A percentile compares a stretch with the other conserved stretches of the same genome.
These are phyloP conservation scores for Caenorhabditis latens DNA, from an alignment of 1,140 invertebrate genomes.

Conservation along the genomic window DNA sequence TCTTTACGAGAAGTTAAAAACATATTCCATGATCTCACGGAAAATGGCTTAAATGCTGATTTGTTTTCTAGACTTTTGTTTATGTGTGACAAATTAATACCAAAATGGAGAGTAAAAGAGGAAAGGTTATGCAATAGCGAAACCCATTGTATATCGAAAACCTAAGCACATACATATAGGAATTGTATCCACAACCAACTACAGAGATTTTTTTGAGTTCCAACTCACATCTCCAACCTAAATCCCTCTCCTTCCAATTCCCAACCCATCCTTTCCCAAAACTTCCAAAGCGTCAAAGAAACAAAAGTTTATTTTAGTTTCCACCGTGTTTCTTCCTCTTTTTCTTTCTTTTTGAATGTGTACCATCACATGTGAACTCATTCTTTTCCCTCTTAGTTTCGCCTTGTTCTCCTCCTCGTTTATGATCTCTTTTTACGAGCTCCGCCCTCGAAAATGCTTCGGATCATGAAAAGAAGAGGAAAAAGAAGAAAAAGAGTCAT, in stretches of 20 bases:
- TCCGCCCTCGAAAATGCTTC: conserved; percentile 36
- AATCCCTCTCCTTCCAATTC: neutral
- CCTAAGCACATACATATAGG: no score
- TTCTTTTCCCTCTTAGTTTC: neutral
- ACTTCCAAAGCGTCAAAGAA: neutral
- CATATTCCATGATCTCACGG: no score
- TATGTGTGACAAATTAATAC: no score
- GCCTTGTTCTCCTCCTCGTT: conserved; percentile 12
- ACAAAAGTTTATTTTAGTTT: neutral
- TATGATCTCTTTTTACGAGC: conserved; percentile 54
- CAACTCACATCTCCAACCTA: neutral
- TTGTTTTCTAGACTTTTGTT: no score
- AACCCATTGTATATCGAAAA: no score
- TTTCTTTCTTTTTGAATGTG: conserved; percentile 15
- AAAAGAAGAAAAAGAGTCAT: neutral
- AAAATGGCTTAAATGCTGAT: no score
- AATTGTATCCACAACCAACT: no score
- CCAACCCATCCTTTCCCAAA: neutral
- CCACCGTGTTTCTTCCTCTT: neutral
- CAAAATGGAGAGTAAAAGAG: no score
- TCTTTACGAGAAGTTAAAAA: no score
- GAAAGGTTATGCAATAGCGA: no score
- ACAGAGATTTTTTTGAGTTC: neutral
- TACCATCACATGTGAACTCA: conserved; percentile 55
- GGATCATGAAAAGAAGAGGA: conserved; percentile 33